A percentile compares a stretch with the other conserved stretches of the same genome.
These are phyloP conservation scores for Macrotis lagotis DNA, from an alignment of 2,113 vertebrate genomes.

Conservation along the genomic window DNA sequence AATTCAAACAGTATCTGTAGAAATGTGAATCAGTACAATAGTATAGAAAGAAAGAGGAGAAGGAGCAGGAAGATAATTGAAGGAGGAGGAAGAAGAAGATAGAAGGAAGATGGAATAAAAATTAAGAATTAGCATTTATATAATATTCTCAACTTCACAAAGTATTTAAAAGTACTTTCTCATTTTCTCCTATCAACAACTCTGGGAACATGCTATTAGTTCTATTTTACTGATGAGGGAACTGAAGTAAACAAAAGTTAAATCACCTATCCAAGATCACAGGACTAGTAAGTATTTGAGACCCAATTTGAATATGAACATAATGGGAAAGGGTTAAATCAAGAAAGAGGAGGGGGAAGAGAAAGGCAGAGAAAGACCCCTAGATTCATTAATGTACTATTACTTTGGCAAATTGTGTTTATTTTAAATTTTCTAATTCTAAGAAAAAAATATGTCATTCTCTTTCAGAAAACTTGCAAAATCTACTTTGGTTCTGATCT, in stretches of 20 bases:
- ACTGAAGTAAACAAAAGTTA: neutral
- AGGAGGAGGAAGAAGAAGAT: too few species aligned
- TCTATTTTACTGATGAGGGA: neutral
- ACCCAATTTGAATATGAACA: neutral
- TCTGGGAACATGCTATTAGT: neutral
- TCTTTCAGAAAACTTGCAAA: conserved; percentile 91
- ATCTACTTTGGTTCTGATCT: conserved; percentile 90
- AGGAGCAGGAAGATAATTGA: too few species aligned
- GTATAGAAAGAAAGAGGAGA: neutral
- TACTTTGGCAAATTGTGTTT: neutral
- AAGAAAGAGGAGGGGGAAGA: too few species aligned
- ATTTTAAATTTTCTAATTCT: neutral
- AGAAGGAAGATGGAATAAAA: too few species aligned
- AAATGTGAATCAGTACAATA: neutral
- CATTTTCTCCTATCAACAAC: neutral
- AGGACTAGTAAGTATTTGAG: neutral
- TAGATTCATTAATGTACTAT: neutral
- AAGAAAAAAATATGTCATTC: neutral
- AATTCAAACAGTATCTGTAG: neutral
- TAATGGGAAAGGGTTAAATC: neutral
- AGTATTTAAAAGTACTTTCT: neutral
- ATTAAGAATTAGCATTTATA: neutral
- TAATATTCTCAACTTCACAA: neutral
- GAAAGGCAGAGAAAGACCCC: too few species aligned
- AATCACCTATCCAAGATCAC: neutral